Evolutionary conservation across 1,140 invertebrate species (phyloP).

Genomic region (Drosophila malerkotliana): DNA sequence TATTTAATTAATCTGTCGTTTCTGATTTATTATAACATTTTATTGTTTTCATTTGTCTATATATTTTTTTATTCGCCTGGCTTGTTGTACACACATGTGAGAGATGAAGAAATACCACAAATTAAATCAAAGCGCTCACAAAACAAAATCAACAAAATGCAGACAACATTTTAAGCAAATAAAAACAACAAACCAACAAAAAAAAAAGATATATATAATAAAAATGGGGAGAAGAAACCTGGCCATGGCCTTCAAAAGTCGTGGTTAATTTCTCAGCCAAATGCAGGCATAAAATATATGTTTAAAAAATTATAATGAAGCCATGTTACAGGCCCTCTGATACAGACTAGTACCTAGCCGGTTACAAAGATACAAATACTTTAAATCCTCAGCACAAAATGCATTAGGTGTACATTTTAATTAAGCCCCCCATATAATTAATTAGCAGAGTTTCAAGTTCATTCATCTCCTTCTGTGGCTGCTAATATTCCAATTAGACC

Average conservation of each 20-base stretch:
- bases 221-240: slow-evolving; percentile 30
- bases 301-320: slow-evolving; percentile 76
- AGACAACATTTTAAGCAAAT: slow-evolving; percentile 51
- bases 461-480: slow-evolving; percentile 7
- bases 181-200: slow-evolving; percentile 34
- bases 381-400: not conserved
- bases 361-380: too few species aligned
- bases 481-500: slow-evolving; percentile 26
- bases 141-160: slow-evolving; percentile 61
- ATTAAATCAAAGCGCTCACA: slow-evolving; percentile 64
- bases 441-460: slow-evolving; percentile 17
- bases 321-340: not conserved
- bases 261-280: slow-evolving; percentile 79
- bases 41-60: slow-evolving; percentile 21
- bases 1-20: slow-evolving; percentile 47
- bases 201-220: slow-evolving; percentile 10
- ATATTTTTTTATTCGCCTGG: slow-evolving; percentile 14
- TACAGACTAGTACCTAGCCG: too few species aligned
- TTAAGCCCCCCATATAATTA: slow-evolving; percentile 17
- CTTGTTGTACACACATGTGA: slow-evolving; percentile 40
- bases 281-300: slow-evolving; percentile 78
- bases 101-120: slow-evolving; percentile 50
- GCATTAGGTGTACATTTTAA: slow-evolving; percentile 2
- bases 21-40: slow-evolving; percentile 67
- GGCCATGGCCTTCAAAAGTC: slow-evolving; percentile 69